Conservation (phyloP, 37 sponge, comb jelly and placozoan species). For the Amphimedon queenslandica region DNA sequence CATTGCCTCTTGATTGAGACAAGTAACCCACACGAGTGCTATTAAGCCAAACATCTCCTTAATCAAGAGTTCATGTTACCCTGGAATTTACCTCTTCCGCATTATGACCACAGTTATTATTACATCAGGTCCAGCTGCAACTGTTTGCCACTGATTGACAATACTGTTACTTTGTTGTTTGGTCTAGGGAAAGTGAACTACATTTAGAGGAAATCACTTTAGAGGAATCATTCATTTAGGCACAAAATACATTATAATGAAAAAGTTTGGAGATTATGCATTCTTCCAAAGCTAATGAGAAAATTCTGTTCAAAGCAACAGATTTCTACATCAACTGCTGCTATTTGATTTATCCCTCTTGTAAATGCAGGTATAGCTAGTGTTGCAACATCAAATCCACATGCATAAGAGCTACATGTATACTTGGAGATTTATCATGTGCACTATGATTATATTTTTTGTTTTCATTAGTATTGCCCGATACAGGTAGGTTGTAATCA, state of each 20-base stretch:
- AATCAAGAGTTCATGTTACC: constrained; percentile 25
- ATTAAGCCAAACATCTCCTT: constrained; percentile 22
- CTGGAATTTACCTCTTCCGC: constrained; percentile 11
- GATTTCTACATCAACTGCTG: constrained; percentile 32
- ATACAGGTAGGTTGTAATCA: no score
- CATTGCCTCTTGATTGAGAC: constrained; percentile 29
- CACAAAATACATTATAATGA: constrained; percentile 4
- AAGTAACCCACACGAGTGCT: constrained; percentile 17
- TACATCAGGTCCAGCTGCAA: constrained; percentile 45
- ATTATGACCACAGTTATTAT: constrained; percentile 20
- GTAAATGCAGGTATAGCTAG: constrained; percentile 45
- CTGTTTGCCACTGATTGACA: constrained; percentile 1
- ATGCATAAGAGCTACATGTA: no score
- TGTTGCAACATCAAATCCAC: constrained; percentile 31
- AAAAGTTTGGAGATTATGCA: constrained; percentile 1
- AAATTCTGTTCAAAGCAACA: constrained; percentile 35
- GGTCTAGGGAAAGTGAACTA: constrained; percentile 26
- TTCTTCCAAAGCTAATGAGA: constrained; percentile 38
- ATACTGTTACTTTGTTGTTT: constrained; percentile 44
- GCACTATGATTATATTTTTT: no score
- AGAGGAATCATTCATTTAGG: constrained; percentile 9
- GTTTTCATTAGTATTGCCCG: no score
- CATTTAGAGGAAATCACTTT: constrained; percentile 22
- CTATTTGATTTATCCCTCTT: constrained; percentile 22
- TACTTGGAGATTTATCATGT: no score